Evolutionary conservation across 2,888 invertebrate genomes (phyloP).

Genomic region (Standfussiana lucernea): DNA sequence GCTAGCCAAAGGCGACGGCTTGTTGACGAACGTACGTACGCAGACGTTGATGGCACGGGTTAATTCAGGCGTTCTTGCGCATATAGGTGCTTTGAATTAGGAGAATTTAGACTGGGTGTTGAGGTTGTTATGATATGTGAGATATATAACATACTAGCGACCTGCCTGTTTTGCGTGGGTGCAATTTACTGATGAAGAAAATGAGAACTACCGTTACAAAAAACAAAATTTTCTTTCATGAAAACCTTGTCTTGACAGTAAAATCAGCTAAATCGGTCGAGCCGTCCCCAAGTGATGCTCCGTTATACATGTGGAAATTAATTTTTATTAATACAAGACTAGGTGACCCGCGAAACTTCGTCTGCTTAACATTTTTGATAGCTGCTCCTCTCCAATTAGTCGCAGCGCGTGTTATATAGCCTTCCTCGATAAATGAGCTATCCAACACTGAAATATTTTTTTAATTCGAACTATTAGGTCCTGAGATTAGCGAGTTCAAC

Average conservation of each 20-base stretch:
- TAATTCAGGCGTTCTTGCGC: slow-evolving; percentile 45
- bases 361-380: no score
- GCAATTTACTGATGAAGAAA: neutral
- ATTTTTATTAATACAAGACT: no score
- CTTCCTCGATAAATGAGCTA: no score
- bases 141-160: neutral
- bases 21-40: slow-evolving; percentile 52
- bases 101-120: slow-evolving; percentile 28
- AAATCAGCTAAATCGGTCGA: neutral
- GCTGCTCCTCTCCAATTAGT: no score
- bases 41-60: slow-evolving; percentile 37
- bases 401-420: no score
- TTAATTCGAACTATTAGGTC: no score
- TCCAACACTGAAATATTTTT: no score
- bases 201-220: neutral
- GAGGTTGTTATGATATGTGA: neutral
- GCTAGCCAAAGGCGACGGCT: slow-evolving; percentile 57
- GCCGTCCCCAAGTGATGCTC: neutral
- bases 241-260: neutral
- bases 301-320: neutral
- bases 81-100: slow-evolving; percentile 32
- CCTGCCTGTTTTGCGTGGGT: neutral
- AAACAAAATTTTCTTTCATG: neutral
- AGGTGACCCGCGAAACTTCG: no score
- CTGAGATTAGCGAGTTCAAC: no score